Base-by-base conservation (phyloP, 1,140 invertebrate genomes). In the Lerema accius region DNA sequence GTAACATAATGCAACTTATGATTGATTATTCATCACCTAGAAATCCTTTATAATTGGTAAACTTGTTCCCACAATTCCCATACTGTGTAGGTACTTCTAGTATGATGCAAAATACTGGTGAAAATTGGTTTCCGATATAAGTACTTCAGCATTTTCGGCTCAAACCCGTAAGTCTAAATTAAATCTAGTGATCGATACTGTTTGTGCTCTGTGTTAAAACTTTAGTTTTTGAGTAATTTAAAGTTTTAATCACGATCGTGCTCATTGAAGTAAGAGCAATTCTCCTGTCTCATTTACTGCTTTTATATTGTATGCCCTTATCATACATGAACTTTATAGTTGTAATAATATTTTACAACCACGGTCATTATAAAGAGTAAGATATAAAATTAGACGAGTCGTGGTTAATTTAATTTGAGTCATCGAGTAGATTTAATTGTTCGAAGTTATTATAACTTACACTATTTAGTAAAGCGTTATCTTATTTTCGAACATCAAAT, bases 101-200 rank as follows among this genome's bases (percentile, higher is more conserved):
- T 2, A 23, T 23, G 62, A 35, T 56, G 45, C 48, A 69, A 65
- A 48, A 48, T 75, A 73, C 82, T n/a, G n/a, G n/a, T n/a, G n/a
- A n/a, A n/a, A n/a, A 84, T 84, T 86, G 84, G 82, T 80, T 82
- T 65, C 45, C 50, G 56, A 56, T 63, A n/a, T n/a, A n/a, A n/a
- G 67, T 74, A 87, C 73, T 83, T 87, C 76, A 73, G 68, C 65
- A 82, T 80, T 86, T 87, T 83, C 73, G 71, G 72, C 61, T 69
- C 56, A 70, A 65, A 71, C 75, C 68, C 49, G 67, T 49, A 67
- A 68, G 51, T 59, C 63, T 61, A 78, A 79, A 84, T 80, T 82
- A 80, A 65, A 73, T 71, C 49, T 73, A 76, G 63, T 32, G 66
- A 73, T 71, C 71, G 49, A 78, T 75, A 76, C 62, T 49, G 63